A percentile compares a stretch with the other conserved stretches of the same genome.
phyloP scores from a whole-genome alignment of 1,140 invertebrate species.

The Drosophila ficusphila region DNA sequence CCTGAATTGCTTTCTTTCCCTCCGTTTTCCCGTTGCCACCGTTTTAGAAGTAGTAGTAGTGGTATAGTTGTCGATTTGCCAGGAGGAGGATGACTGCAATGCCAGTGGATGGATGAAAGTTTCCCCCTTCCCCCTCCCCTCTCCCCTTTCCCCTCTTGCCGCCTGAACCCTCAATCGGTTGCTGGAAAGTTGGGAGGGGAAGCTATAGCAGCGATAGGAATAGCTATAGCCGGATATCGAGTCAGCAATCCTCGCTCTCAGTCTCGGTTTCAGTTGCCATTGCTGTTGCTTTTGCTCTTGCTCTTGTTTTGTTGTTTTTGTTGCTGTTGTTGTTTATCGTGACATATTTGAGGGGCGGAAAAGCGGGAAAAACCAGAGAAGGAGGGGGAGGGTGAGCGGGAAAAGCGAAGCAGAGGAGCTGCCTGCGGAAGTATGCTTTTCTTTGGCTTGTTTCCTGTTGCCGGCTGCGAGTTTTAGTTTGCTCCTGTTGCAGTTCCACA shows the following conservation, averaged over 20 bases:
- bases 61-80: constrained; percentile 11
- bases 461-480: constrained; percentile 7
- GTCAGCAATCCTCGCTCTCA: constrained; percentile 50
- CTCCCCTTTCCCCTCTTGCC: too few relatives aligned
- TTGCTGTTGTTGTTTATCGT: constrained; percentile 62
- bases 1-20: constrained; percentile 49
- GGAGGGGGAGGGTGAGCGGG: neutral
- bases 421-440: constrained; percentile 71
- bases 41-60: neutral
- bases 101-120: constrained; percentile 39
- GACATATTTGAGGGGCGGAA: constrained; percentile 63
- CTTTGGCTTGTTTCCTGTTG: constrained; percentile 70
- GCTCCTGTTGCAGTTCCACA: constrained; percentile 28
- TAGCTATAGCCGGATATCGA: constrained; percentile 59
- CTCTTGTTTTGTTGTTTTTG: constrained; percentile 48
- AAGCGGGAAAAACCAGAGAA: neutral
- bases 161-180: neutral
- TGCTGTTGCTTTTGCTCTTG: constrained; percentile 8
- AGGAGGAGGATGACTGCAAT: constrained; percentile 7
- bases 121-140: too few relatives aligned
- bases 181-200: neutral
- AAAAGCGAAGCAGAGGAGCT: neutral
- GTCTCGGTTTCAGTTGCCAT: constrained; percentile 1
- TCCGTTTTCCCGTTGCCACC: neutral
- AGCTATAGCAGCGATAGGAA: too few relatives aligned